phyloP scores from a whole-genome alignment of 2,797 vertebrate species.

The Neopelma chrysocephalum region DNA sequence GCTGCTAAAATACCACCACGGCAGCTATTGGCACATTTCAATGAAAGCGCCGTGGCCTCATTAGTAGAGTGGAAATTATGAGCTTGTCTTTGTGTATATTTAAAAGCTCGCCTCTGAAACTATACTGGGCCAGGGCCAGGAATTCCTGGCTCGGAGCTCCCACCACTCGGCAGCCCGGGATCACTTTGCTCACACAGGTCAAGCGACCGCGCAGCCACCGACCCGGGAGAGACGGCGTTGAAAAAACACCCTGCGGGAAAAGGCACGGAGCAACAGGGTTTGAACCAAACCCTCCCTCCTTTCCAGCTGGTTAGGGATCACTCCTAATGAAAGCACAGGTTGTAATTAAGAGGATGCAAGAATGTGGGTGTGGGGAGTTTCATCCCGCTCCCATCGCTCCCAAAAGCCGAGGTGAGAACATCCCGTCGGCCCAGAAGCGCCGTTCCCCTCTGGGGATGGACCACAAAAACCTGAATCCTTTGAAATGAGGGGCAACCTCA shows the following conservation, averaged over 20 bases:
- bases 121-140: neutral
- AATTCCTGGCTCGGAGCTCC: slow-evolving; percentile 20
- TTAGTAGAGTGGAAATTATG: slow-evolving; percentile 54
- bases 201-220: neutral
- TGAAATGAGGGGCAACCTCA: rapidly evolving
- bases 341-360: neutral
- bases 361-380: neutral
- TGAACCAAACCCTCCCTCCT: neutral
- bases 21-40: slow-evolving; percentile 32
- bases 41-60: slow-evolving; percentile 28
- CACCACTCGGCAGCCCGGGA: neutral
- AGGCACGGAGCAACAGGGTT: neutral
- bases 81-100: slow-evolving; percentile 51
- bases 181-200: neutral
- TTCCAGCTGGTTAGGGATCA: neutral
- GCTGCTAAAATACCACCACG: slow-evolving; percentile 35
- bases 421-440: rapidly evolving
- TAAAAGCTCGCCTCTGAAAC: slow-evolving; percentile 28
- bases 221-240: neutral
- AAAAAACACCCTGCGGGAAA: neutral
- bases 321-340: neutral
- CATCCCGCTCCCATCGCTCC: neutral
- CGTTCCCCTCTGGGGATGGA: neutral
- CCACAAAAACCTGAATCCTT: neutral
- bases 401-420: neutral